A percentile compares a stretch with the other conserved stretches of the same genome.
These are phyloP conservation scores for Sphaerophoria taeniata DNA, from an alignment of 2,888 invertebrate species.

Conservation along the genomic window DNA sequence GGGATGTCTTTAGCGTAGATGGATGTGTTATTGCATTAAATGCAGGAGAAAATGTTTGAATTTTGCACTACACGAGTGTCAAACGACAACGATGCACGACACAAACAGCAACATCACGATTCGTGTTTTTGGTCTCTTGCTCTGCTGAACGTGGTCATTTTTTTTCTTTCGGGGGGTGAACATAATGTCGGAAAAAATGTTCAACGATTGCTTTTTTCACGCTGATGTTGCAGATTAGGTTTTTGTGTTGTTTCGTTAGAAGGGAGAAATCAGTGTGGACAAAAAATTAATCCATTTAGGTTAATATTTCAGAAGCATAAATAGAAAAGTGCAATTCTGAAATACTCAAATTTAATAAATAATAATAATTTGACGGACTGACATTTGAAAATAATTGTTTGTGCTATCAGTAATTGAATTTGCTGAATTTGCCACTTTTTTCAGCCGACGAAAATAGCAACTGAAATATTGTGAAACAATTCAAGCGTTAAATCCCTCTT, in stretches of 20 bases:
- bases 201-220: slow-evolving; percentile 9
- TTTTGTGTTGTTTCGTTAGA: background rate
- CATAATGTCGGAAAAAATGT: background rate
- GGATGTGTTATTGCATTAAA: background rate
- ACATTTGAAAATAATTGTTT: too few species aligned
- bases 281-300: too few species aligned
- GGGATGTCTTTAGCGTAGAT: background rate
- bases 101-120: slow-evolving; percentile 16
- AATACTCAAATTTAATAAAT: too few species aligned
- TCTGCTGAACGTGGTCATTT: slow-evolving; percentile 18
- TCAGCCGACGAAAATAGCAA: too few species aligned
- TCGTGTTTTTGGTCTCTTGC: background rate
- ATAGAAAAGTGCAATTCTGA: too few species aligned
- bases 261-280: too few species aligned
- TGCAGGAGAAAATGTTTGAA: slow-evolving; percentile 11
- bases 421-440: too few species aligned
- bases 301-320: too few species aligned
- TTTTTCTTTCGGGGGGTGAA: slow-evolving; percentile 10
- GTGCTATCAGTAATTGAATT: too few species aligned
- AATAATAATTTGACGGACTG: too few species aligned
- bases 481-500: too few species aligned
- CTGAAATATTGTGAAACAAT: too few species aligned
- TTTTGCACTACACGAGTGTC: slow-evolving; percentile 5
- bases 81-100: background rate
- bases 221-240: slow-evolving; percentile 4